Evolutionary conservation across 2,113 vertebrate genomes (phyloP).

Genomic region (Siphamia tubifer): DNA sequence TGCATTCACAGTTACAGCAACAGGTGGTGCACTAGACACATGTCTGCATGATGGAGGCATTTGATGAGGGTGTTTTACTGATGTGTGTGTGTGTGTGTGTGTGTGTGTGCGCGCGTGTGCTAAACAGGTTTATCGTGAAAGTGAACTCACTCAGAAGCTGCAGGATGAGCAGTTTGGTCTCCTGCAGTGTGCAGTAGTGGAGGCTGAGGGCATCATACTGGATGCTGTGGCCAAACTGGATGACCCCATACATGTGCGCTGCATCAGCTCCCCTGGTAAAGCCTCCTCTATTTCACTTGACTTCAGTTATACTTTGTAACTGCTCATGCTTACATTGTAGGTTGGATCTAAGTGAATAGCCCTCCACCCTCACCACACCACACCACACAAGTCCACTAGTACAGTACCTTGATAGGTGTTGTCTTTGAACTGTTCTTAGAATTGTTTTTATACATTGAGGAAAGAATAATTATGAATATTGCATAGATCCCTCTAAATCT

Average conservation of each 20-base stretch:
- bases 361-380: too few species aligned
- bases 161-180: slow-evolving; percentile 82
- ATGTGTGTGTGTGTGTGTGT: slow-evolving; percentile 60
- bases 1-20: slow-evolving; percentile 77
- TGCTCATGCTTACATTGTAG: too few species aligned
- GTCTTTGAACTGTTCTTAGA: too few species aligned
- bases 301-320: too few species aligned
- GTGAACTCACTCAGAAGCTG: slow-evolving; percentile 63
- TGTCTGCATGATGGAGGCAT: background rate
- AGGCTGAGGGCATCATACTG: slow-evolving; percentile 85
- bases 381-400: too few species aligned
- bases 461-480: too few species aligned
- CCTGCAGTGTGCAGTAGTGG: slow-evolving; percentile 76
- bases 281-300: too few species aligned
- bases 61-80: background rate
- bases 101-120: slow-evolving; percentile 61
- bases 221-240: slow-evolving; percentile 86
- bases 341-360: too few species aligned
- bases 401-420: too few species aligned
- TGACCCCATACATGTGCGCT: slow-evolving; percentile 86
- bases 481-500: too few species aligned
- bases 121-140: slow-evolving; percentile 60
- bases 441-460: too few species aligned
- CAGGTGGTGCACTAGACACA: slow-evolving; percentile 57
- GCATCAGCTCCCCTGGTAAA: slow-evolving; percentile 86